Evolutionary conservation across 2,113 vertebrate species (phyloP).

Genomic region (Pygathrix nemaeus): DNA sequence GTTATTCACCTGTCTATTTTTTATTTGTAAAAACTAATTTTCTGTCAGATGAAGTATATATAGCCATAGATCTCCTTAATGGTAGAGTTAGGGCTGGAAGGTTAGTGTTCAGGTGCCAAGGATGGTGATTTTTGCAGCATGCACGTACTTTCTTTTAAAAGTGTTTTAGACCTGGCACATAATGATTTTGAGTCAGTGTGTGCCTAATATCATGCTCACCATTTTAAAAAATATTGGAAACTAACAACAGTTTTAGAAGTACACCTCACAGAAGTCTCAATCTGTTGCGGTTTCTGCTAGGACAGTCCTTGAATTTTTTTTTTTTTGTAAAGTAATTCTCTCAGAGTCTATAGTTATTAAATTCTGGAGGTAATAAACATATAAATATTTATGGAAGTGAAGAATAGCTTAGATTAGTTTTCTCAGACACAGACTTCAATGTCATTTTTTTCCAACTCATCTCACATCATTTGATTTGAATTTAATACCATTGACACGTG

Average conservation of each 20-base stretch:
- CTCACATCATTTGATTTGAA: slow-evolving; percentile 2
- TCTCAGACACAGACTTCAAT: slow-evolving; percentile 7
- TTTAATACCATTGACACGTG: neutral
- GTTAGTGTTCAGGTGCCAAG: neutral
- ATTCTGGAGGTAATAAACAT: slow-evolving; percentile 3
- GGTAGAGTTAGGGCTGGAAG: neutral
- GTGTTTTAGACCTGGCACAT: neutral
- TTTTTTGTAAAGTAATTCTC: neutral
- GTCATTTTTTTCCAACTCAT: neutral
- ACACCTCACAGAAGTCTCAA: neutral
- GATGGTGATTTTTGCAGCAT: neutral
- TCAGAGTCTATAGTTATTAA: neutral
- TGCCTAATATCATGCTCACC: neutral
- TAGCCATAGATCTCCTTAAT: neutral
- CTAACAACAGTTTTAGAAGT: neutral
- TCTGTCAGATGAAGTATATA: no score
- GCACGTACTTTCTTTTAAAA: neutral
- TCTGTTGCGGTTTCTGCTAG: neutral
- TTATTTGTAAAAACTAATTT: neutral
- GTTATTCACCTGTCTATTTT: neutral
- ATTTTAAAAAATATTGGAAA: neutral
- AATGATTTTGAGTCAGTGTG: neutral
- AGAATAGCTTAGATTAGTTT: slow-evolving; percentile 36
- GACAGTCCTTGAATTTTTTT: neutral
- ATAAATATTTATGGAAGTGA: slow-evolving; percentile 26